Conservation (phyloP, 1,140 invertebrate species). For the Physella acuta region DNA sequence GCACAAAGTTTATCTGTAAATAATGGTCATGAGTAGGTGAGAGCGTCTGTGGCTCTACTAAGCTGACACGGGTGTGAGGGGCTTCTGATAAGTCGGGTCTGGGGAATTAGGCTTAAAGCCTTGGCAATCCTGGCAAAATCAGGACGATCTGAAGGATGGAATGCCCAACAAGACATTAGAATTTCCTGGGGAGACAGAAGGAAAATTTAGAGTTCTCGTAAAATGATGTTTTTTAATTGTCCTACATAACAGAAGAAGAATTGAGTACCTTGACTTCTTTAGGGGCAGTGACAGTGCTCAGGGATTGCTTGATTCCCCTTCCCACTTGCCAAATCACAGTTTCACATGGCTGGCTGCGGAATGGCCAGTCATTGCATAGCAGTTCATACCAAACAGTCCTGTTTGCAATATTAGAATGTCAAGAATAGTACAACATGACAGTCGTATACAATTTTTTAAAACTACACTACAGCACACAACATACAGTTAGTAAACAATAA, state of each 20-base stretch:
- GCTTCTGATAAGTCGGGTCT: conserved; percentile 90
- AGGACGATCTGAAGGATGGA: conserved; percentile 77
- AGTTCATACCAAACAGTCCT: conserved; percentile 99
- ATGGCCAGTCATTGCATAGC: conserved; percentile 93
- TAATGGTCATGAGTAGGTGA: conserved; percentile 36
- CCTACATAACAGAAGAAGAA: neutral
- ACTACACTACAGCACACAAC: no score
- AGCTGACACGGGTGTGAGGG: conserved; percentile 84
- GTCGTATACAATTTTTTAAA: no score
- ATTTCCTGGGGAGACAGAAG: conserved; percentile 74
- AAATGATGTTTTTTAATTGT: no score
- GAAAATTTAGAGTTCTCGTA: no score
- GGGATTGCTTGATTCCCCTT: conserved; percentile 91
- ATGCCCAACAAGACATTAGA: conserved; percentile 95
- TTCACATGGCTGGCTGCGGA: conserved; percentile 88
- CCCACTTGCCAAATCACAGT: conserved; percentile 97
- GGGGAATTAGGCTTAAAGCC: conserved; percentile 81
- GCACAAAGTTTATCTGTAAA: no score
- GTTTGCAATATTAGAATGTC: no score
- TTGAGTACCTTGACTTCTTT: conserved; percentile 88
- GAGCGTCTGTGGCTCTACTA: conserved; percentile 54
- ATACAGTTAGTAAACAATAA: no score
- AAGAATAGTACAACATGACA: no score
- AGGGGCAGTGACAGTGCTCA: conserved; percentile 90
- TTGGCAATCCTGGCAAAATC: conserved; percentile 85